Base-by-base conservation (phyloP, 2,797 vertebrate genomes). In the Neosalanx taihuensis region DNA sequence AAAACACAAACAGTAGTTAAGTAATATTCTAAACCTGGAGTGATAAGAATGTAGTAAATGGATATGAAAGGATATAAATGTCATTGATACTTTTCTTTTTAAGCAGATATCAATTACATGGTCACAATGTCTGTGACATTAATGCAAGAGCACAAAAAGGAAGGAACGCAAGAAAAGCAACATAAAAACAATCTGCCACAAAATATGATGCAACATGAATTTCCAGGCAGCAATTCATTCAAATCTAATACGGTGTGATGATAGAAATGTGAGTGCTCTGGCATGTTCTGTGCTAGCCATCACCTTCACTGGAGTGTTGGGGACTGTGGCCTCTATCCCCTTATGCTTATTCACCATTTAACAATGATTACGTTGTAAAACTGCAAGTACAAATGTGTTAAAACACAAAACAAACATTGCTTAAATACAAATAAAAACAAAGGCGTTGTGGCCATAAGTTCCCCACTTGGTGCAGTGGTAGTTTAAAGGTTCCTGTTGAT, bases 261-360 rank as follows among this genome's bases (percentile, higher is more conserved):
- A 35, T 6, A 35, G 33, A n/a, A 35, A 63, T 20, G 31, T 20
- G 31, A 35, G 61, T 31, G 61, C 5, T 10, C 17, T 17, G 41
- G 12, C 26, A 41, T 51, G 33, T 33, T 37, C 62, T 37, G 31
- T 37, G 41, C 15, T 66, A 59, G 35, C 73, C 67, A 41, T 23
- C 64, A 18, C 53, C 66, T 71, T 72, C 72, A 5, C 20, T 51
- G 20, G 35, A 74, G 18, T 31, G 2, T 17, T 46, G 29, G n/a
- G 57, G 63, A 67, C 23, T 66, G 23, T 46, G 33, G 23, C 59
- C 6, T 58, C 53, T 74, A 82, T 80, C 79, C 77, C 75, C 79
- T 83, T 65, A 20, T 57, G 31, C 57, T 71, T 20, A 63, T 41
- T n/a, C 15, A 69, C 33, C 51, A 7, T 57, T 51, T 56, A 53